Evolutionary conservation across 2,888 invertebrate species (phyloP), one percentile per base, ranked within the genome.

Genomic region (Ptychoptera contaminata): DNA sequence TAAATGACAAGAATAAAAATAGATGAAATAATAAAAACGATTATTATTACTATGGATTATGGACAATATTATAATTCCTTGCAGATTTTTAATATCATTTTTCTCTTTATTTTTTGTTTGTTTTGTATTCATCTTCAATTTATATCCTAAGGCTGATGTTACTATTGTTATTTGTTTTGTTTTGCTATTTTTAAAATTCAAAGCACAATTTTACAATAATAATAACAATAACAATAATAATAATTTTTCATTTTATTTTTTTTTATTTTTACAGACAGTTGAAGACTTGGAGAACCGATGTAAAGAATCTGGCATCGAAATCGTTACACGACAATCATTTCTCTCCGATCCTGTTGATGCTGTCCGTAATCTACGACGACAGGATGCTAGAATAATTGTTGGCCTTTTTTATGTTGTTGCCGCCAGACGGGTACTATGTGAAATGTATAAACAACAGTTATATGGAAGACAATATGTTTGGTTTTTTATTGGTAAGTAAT

Each of bases 321-420:
- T 97, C 55, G 87, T 93, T 49, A 92, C 93, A 35, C 73, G 97
- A 48, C 96, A 97, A 68, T 93, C 92, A 55, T 98, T 98, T 64
- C 75, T 96, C 46, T 92, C 92, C 43, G 96, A 98, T 69, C 97
- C 97, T 3, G 81, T 84, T 8, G 96, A 96, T 65, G 96, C 96
- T 12, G 94, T 97, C 40, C 75, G 90, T 51, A 97, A 96, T 67
- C 71, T 98, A 37, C 73, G 91, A 50, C 75, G 94, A 41, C 96
- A 96, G 64, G 97, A 99, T 66, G 96, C 97, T 4, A 73, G 98
- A 50, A 93, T 99, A 53, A 93, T 98, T 53, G 92, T 99, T 23
- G 98, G 97, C 1, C 73, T 99, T 44, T 98, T 97, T 71, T 99
- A 99, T 69, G 97, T 96, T 47, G 93, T 92, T 8, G 94, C 94